phyloP scores from a whole-genome alignment of 2,797 vertebrate species.

The Periparus ater region DNA sequence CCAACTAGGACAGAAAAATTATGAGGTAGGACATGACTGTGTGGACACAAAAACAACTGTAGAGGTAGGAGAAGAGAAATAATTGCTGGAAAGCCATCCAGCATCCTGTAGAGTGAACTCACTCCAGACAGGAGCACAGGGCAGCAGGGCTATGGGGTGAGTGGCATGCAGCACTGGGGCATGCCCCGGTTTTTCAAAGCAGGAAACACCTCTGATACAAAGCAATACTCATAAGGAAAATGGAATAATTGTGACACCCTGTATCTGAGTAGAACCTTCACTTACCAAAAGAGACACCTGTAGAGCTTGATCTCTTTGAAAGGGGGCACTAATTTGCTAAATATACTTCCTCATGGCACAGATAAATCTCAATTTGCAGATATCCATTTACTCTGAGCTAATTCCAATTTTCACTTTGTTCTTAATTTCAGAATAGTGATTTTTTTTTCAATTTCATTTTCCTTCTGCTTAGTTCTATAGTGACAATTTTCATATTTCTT shows the following conservation, averaged over 20 bases:
- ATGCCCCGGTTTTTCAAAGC: background rate
- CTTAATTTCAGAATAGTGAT: background rate
- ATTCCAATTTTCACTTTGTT: background rate
- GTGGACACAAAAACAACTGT: background rate
- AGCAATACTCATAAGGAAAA: background rate
- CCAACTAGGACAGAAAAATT: background rate
- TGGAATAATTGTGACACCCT: background rate
- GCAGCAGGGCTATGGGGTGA: rapidly evolving
- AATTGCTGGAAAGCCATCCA: background rate
- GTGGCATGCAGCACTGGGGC: background rate
- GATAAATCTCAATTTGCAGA: background rate
- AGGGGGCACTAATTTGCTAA: background rate
- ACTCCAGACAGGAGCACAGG: background rate
- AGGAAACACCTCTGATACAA: background rate
- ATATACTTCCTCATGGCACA: background rate
- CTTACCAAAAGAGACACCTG: background rate
- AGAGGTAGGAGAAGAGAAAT: background rate
- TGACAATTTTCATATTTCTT: background rate
- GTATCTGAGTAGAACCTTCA: background rate
- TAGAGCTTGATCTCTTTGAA: background rate
- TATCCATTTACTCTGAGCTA: background rate
- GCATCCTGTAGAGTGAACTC: background rate
- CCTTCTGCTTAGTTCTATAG: background rate
- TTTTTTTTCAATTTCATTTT: background rate
- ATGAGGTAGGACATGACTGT: background rate